A percentile compares a stretch with the other conserved stretches of the same genome.
phyloP scores from a whole-genome alignment of 2,888 invertebrate species.

The Protophormia terraenovae region DNA sequence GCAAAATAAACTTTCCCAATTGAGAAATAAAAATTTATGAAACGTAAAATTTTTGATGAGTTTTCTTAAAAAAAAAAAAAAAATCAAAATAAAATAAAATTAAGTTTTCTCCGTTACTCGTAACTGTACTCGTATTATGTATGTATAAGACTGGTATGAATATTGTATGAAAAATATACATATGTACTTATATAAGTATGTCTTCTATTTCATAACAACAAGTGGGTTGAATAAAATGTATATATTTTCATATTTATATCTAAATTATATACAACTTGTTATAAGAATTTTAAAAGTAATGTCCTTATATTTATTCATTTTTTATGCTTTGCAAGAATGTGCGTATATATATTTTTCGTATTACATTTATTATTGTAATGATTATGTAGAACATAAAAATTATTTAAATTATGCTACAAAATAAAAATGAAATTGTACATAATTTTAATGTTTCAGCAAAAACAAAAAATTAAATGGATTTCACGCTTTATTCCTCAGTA shows the following conservation, averaged over 20 bases:
- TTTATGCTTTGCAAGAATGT: not conserved
- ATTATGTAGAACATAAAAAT: constrained; percentile 48
- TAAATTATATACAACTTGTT: not conserved
- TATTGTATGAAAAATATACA: no score
- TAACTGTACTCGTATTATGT: not conserved
- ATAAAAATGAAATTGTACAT: constrained; percentile 47
- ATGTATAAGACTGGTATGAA: not conserved
- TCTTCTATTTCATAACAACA: constrained; percentile 31
- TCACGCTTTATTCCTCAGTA: not conserved
- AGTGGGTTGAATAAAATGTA: constrained; percentile 5
- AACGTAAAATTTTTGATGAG: constrained; percentile 75
- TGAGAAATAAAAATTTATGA: constrained; percentile 73
- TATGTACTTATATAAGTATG: no score
- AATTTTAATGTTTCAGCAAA: constrained; percentile 14
- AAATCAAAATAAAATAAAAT: constrained; percentile 72
- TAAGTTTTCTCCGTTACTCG: constrained; percentile 67
- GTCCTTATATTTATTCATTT: constrained; percentile 3
- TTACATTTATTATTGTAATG: constrained; percentile 54
- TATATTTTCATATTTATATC: not conserved
- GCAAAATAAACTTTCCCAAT: not conserved
- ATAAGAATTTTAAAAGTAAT: constrained; percentile 3
- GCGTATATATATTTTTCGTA: not conserved
- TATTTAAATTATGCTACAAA: constrained; percentile 56
- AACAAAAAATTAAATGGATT: constrained; percentile 17
- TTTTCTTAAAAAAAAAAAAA: constrained; percentile 69